These are phyloP conservation scores for Harmothoe impar DNA, from an alignment of 2,888 invertebrate species.

Conservation along the genomic window DNA sequence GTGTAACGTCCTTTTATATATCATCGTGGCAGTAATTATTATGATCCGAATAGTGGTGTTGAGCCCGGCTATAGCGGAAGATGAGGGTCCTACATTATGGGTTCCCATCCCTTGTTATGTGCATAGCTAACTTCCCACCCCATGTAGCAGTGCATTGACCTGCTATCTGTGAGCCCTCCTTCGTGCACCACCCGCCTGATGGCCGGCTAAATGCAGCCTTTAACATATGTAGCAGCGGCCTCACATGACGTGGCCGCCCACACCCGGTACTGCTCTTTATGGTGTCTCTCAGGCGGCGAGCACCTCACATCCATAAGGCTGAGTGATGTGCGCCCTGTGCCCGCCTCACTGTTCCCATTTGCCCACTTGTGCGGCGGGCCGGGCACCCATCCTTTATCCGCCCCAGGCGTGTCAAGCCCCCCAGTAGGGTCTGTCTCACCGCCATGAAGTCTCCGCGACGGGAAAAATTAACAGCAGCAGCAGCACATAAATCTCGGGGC, in stretches of 20 bases:
- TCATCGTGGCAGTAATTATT: too few species aligned
- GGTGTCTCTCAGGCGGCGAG: neutral
- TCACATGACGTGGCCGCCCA: too few species aligned
- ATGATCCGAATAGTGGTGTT: too few species aligned
- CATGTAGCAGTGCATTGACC: too few species aligned
- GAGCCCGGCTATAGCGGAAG: too few species aligned
- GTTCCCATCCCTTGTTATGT: too few species aligned
- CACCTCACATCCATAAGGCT: neutral
- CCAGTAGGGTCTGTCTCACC: conserved; percentile 49
- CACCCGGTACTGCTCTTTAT: neutral
- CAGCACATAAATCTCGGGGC: conserved; percentile 10
- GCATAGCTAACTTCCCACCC: too few species aligned
- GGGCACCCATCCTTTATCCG: conserved; percentile 18
- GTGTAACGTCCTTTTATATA: too few species aligned
- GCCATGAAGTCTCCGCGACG: conserved; percentile 31
- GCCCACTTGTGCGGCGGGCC: conserved; percentile 27
- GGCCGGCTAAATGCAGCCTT: too few species aligned
- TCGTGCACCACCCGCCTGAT: too few species aligned
- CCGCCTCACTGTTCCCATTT: conserved; percentile 24
- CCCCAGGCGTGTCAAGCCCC: conserved; percentile 44
- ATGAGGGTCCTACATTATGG: too few species aligned
- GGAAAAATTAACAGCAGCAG: conserved; percentile 48
- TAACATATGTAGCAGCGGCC: neutral
- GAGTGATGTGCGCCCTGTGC: conserved; percentile 17
- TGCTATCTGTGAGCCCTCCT: too few species aligned